phyloP scores from a whole-genome alignment of 2,888 invertebrate species.

The Zele albiditarsus region DNA sequence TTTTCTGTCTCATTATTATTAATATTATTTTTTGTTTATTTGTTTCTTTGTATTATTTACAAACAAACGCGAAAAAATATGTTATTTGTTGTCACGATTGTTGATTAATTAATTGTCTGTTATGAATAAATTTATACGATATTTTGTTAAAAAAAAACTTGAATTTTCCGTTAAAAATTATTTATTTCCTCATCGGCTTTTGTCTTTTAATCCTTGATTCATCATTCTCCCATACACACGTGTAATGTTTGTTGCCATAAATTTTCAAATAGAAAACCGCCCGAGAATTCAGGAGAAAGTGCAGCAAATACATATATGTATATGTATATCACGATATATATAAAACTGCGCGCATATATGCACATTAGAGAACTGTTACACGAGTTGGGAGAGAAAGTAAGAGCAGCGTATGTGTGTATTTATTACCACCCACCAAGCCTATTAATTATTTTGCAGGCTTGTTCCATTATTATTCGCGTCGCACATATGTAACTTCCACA shows the following conservation, averaged over 20 bases:
- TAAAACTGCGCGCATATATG: background rate
- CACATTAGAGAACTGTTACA: conserved; percentile 14
- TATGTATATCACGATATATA: conserved; percentile 7
- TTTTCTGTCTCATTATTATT: conserved; percentile 29
- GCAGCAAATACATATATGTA: conserved; percentile 28
- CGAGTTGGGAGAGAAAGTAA: conserved; percentile 39
- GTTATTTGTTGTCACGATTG: conserved; percentile 66
- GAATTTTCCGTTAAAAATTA: background rate
- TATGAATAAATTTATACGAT: conserved; percentile 68
- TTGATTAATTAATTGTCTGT: conserved; percentile 65
- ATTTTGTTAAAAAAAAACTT: conserved; percentile 60
- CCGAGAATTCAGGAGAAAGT: conserved; percentile 52
- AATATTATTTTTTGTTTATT: conserved; percentile 39
- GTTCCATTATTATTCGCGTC: background rate
- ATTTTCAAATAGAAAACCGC: conserved; percentile 42
- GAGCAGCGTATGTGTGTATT: background rate
- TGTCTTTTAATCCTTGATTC: background rate
- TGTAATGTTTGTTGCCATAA: conserved; percentile 17
- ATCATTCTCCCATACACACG: background rate
- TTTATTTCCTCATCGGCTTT: background rate
- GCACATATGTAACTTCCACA: background rate
- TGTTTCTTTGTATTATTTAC: conserved; percentile 46
- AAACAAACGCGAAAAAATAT: conserved; percentile 52
- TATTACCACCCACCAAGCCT: conserved; percentile 13
- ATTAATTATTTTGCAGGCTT: background rate